phyloP scores from a whole-genome alignment of 2,797 vertebrate genomes.

The Garrulus glandarius region DNA sequence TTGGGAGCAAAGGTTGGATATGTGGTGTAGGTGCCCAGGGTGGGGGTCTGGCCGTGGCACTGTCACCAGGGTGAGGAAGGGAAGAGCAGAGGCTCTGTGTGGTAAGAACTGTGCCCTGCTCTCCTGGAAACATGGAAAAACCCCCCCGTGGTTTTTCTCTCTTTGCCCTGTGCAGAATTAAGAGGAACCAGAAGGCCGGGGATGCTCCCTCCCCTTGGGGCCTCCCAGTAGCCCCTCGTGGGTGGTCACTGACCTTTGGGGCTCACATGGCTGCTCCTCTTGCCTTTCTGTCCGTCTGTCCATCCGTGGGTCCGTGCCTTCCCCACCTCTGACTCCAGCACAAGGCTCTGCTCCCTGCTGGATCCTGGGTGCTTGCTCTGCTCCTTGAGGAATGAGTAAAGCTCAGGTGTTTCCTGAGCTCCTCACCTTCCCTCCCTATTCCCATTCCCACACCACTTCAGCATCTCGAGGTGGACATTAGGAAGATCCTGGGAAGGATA shows the following conservation, averaged over 20 bases:
- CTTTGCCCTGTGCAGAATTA: not conserved
- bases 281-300: not conserved
- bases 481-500: not conserved
- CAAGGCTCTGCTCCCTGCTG: not conserved
- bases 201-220: not conserved
- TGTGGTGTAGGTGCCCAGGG: not conserved
- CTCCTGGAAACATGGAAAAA: accelerated
- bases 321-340: not conserved
- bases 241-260: not conserved
- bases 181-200: not conserved
- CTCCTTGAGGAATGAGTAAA: not conserved
- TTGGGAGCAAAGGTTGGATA: accelerated
- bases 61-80: not conserved
- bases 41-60: not conserved
- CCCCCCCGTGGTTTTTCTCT: not conserved
- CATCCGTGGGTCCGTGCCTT: not conserved
- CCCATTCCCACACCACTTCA: accelerated
- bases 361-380: not conserved
- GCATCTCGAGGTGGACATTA: accelerated
- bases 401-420: not conserved
- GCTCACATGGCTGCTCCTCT: not conserved
- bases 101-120: not conserved
- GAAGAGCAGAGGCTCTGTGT: not conserved
- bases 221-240: not conserved
- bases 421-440: not conserved